A percentile compares a stretch with the other conserved stretches of the same genome.
phyloP scores from a whole-genome alignment of 2,888 invertebrate genomes.

The Drosophila formosana region DNA sequence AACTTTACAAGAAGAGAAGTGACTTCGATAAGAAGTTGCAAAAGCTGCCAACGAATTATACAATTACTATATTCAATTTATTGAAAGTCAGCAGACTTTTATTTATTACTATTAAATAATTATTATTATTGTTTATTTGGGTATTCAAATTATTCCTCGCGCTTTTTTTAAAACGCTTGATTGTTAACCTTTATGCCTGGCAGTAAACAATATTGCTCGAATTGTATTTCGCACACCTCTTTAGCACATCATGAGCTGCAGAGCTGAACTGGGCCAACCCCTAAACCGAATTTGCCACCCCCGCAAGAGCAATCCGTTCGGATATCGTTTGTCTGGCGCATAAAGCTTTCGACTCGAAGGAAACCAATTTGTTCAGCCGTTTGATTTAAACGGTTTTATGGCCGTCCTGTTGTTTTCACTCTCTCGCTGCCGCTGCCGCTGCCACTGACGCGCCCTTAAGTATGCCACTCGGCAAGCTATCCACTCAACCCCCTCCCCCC shows the following conservation, averaged over 20 bases:
- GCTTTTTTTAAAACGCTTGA: background rate
- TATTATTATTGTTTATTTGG: no score
- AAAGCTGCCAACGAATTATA: no score
- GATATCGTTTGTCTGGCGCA: slow-evolving; percentile 58
- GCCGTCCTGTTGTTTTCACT: slow-evolving; percentile 78
- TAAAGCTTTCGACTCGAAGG: slow-evolving; percentile 81
- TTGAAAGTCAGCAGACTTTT: no score
- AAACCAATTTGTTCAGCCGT: slow-evolving; percentile 81
- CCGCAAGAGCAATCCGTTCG: slow-evolving; percentile 18
- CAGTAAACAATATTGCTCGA: background rate
- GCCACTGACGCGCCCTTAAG: slow-evolving; percentile 80
- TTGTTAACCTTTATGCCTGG: background rate
- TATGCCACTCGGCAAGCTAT: slow-evolving; percentile 67
- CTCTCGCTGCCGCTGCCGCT: slow-evolving; percentile 29
- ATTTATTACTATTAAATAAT: no score
- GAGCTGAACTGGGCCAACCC: slow-evolving; percentile 38
- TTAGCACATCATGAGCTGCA: slow-evolving; percentile 46
- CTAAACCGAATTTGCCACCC: slow-evolving; percentile 9
- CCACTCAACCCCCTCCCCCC: background rate
- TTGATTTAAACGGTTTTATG: slow-evolving; percentile 82
- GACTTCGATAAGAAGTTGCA: no score
- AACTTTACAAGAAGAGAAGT: no score
- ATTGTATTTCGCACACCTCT: slow-evolving; percentile 7
- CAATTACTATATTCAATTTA: no score
- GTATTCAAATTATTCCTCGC: background rate